phyloP scores from a whole-genome alignment of 2,113 vertebrate species.

The sheep (Ovis aries) region ARS-UI_Ramb_v3.0 NC_056062.1:9600001-9600500 shows the following conservation, averaged over 20 bases:
- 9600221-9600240: not conserved
- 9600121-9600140: not conserved
- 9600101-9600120: not conserved
- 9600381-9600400: not conserved
- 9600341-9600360: not conserved
- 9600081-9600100: not conserved
- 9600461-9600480: not conserved
- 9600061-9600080: not conserved
- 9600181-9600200: not conserved
- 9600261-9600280: not conserved
- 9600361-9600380: not conserved
- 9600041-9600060: not conserved
- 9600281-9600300: not conserved
- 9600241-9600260: not conserved
- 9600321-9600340: not conserved
- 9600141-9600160: not conserved
- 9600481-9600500: not conserved
- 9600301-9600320: not conserved
- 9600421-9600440: not conserved
- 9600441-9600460: not conserved
- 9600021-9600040: not conserved
- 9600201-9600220: rapidly evolving
- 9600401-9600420: not conserved
- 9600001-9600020: not conserved
- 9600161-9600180: not conserved